Evolutionary conservation across 2,888 invertebrate genomes (phyloP).

Genomic region (Ichneumoninae sp.): DNA sequence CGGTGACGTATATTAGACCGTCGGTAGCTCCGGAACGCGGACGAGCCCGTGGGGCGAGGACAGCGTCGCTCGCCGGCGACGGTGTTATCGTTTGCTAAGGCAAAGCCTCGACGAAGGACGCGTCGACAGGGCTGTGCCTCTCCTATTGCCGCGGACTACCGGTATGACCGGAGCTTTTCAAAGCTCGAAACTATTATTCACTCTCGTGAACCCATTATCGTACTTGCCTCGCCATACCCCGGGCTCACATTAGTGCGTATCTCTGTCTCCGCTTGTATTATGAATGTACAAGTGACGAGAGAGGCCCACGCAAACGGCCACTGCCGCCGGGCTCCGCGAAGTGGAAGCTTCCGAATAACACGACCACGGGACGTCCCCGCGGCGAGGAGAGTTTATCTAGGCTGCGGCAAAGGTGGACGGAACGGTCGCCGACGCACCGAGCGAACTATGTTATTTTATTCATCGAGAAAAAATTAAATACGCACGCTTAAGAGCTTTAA

Average conservation of each 20-base stretch:
- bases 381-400: background rate
- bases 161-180: slow-evolving; percentile 40
- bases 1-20: slow-evolving; percentile 44
- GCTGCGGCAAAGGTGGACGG: background rate
- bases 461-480: background rate
- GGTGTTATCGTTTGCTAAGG: slow-evolving; percentile 31
- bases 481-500: background rate
- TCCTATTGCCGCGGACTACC: background rate
- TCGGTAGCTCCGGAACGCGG: background rate
- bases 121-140: background rate
- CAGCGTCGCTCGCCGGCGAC: background rate
- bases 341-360: slow-evolving; percentile 23
- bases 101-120: slow-evolving; percentile 58
- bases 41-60: slow-evolving; percentile 43
- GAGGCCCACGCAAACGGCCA: slow-evolving; percentile 9
- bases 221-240: slow-evolving; percentile 46
- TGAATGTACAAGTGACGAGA: slow-evolving; percentile 25
- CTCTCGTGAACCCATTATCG: slow-evolving; percentile 61
- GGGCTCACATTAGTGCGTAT: slow-evolving; percentile 46
- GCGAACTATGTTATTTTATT: background rate
- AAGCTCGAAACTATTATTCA: slow-evolving; percentile 63
- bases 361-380: slow-evolving; percentile 10
- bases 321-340: background rate
- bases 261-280: slow-evolving; percentile 12
- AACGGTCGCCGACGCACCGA: background rate